Base-by-base conservation (phyloP, 2,797 vertebrate genomes). In the Moxostoma hubbsi region DNA sequence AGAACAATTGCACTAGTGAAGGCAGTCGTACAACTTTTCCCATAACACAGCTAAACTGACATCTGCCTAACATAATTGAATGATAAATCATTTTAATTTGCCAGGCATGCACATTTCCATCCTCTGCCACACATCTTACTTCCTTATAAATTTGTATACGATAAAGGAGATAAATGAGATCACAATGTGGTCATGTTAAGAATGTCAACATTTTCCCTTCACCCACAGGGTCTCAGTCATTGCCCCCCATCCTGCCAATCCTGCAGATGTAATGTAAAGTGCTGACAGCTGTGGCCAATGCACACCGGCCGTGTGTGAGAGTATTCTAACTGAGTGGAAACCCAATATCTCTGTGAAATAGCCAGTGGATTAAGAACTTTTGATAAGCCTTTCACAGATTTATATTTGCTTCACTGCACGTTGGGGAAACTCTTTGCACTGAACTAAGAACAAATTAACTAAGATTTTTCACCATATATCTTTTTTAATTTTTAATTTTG, bases 321-420 rank as follows among this genome's bases (percentile, higher is more conserved):
- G 81, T 81, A 85, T 58, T 82, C 87, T 89, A 90, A 89, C 91
- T 90, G 82, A 91, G 91, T 86, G 81, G 93, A 93, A 94, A 94
- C 90, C 58, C 84, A 86, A 94, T 93, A 91, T 89, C 90, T 94
- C 93, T 94, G 94, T 94, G 94, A 94, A 95, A 92, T 81, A 88
- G 86, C 88, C 84, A 18, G 62, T 86, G 92, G 92, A 93, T 94
- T 93, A 93, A 74, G 36, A 84, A 89, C 90, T 91, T 93, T 93
- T 94, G 92, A 94, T 93, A 92, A 92, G 91, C 89, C 91, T 87
- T 86, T 90, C 81, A 91, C 89, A 94, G 90, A 88, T 89, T 92
- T 93, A 90, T 92, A 92, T 93, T 88, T 89, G 86, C 18, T 64
- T 73, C 70, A 79, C 69, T 55, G 61, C 47, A 65, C 69, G 73